Evolutionary conservation across 2,113 vertebrate species (phyloP).

Genomic region (Girardinichthys multiradiatus): DNA sequence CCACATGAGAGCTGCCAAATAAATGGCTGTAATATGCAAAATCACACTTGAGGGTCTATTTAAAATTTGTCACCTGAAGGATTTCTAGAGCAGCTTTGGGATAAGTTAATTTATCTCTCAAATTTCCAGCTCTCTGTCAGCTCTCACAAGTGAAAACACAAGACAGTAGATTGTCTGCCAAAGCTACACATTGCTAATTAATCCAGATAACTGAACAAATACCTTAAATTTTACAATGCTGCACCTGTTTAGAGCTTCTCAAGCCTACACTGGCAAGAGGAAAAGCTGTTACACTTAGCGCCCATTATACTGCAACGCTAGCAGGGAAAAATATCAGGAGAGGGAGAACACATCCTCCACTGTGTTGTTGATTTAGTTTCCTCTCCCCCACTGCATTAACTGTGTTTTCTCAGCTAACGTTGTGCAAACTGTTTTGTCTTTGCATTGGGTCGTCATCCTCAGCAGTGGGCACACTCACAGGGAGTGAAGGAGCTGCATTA

Average conservation of each 20-base stretch:
- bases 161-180: constrained; percentile 21
- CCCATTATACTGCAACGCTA: constrained; percentile 52
- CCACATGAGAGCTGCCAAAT: constrained; percentile 61
- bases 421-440: constrained; percentile 99
- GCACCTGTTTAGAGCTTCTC: constrained; percentile 68
- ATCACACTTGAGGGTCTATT: constrained; percentile 75
- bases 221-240: constrained; percentile 50
- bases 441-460: constrained; percentile 89
- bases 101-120: constrained; percentile 39
- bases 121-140: constrained; percentile 27
- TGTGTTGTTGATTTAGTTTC: constrained; percentile 75
- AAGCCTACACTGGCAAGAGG: constrained; percentile 43
- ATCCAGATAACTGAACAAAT: constrained; percentile 26
- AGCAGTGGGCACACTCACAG: constrained; percentile 81
- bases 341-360: constrained; percentile 78
- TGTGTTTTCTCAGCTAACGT: constrained; percentile 85
- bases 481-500: constrained; percentile 87
- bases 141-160: constrained; percentile 15
- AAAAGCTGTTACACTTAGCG: constrained; percentile 58
- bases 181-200: constrained; percentile 31
- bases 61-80: constrained; percentile 73
- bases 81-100: constrained; percentile 53
- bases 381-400: constrained; percentile 59
- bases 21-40: constrained; percentile 59
- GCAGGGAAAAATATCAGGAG: constrained; percentile 74